Percentiles rank a stretch among this genome's conserved stretches.
Evolutionary conservation across 1,140 invertebrate species (phyloP).

Genomic region (Neomicropteryx cornuta): DNA sequence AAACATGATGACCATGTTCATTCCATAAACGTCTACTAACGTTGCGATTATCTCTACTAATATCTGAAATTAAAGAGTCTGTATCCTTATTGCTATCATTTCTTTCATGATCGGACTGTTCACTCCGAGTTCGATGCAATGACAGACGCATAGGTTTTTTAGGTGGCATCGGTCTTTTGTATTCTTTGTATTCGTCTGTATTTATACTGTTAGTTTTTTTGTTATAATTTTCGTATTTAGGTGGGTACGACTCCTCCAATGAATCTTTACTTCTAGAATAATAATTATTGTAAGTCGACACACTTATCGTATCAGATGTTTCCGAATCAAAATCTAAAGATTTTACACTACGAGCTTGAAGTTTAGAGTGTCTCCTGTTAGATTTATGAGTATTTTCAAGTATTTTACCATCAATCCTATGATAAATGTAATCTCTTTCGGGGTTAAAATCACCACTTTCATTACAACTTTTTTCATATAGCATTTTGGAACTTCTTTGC

Average conservation of each 20-base stretch:
- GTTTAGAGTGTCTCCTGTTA: conserved; percentile 29
- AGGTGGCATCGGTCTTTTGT: conserved; percentile 69
- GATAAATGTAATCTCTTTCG: conserved; percentile 30
- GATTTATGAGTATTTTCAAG: conserved; percentile 38
- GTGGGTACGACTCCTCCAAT: conserved; percentile 41
- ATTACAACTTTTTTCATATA: neutral
- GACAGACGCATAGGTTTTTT: conserved; percentile 74
- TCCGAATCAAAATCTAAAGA: conserved; percentile 57
- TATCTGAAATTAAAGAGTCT: too few relatives aligned
- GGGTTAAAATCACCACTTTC: conserved; percentile 28
- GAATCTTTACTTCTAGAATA: conserved; percentile 47
- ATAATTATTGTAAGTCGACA: conserved; percentile 25
- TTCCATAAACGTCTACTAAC: too few relatives aligned
- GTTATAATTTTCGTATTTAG: conserved; percentile 32
- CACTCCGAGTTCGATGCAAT: conserved; percentile 66
- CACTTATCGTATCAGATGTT: conserved; percentile 35
- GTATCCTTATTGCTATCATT: too few relatives aligned
- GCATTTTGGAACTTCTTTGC: conserved; percentile 31
- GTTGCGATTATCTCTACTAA: too few relatives aligned
- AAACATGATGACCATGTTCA: too few relatives aligned
- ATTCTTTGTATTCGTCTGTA: conserved; percentile 29
- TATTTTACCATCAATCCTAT: conserved; percentile 37
- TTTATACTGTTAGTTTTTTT: conserved; percentile 28
- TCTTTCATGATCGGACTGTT: too few relatives aligned
- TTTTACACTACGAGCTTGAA: conserved; percentile 48